Evolutionary conservation across 2,888 invertebrate genomes (phyloP).

Genomic region (Pollenia angustigena): DNA sequence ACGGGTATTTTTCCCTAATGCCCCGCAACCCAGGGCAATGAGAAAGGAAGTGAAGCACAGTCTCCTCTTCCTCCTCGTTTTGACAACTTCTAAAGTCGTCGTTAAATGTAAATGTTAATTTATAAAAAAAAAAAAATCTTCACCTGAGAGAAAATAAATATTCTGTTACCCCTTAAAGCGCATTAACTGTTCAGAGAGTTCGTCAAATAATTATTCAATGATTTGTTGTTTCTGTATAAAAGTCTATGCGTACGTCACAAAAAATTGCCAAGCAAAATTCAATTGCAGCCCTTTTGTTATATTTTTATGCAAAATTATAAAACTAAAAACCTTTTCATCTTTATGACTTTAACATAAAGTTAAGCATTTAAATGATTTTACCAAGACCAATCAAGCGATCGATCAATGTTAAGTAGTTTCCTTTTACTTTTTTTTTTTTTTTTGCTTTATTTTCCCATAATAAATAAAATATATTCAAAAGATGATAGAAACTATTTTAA

Average conservation of each 20-base stretch:
- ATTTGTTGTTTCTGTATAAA: conserved; percentile 30
- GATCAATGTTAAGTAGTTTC: conserved; percentile 50
- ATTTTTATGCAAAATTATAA: conserved; percentile 17
- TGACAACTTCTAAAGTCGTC: too few relatives aligned
- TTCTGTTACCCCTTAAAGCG: not conserved
- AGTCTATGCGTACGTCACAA: not conserved
- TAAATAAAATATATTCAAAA: not conserved
- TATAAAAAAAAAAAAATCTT: too few relatives aligned
- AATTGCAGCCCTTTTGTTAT: not conserved
- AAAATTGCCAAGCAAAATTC: conserved; percentile 21
- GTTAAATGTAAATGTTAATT: too few relatives aligned
- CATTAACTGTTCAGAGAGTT: conserved; percentile 24
- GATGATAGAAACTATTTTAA: not conserved
- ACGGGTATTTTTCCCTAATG: too few relatives aligned
- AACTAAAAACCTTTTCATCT: conserved; percentile 16
- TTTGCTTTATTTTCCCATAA: not conserved
- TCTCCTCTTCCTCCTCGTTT: too few relatives aligned
- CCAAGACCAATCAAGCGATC: conserved; percentile 33
- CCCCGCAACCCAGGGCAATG: too few relatives aligned
- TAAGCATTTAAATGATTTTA: conserved; percentile 23
- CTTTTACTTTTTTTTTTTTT: not conserved
- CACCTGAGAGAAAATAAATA: too few relatives aligned
- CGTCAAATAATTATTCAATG: conserved; percentile 20
- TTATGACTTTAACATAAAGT: conserved; percentile 22
- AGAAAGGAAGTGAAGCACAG: too few relatives aligned